These are phyloP conservation scores for Myiothlypis coronata DNA, from an alignment of 2,797 vertebrate genomes.

Conservation along the genomic window DNA sequence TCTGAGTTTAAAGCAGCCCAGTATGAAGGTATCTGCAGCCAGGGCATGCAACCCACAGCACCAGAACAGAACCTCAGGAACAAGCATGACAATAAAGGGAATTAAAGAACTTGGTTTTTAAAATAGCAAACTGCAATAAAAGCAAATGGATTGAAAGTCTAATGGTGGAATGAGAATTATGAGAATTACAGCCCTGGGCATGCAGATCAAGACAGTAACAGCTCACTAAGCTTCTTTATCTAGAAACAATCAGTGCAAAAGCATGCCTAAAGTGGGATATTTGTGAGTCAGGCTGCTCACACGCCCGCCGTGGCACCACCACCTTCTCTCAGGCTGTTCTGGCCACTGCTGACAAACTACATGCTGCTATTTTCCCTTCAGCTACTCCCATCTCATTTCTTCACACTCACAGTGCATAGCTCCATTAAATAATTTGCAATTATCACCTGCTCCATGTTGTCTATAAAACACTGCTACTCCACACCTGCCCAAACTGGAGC, in stretches of 20 bases:
- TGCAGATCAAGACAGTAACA: slow-evolving; percentile 21
- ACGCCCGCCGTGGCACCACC: neutral
- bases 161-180: slow-evolving; percentile 22
- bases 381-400: neutral
- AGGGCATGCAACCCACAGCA: neutral
- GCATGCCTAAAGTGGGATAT: neutral
- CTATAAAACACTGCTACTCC: neutral
- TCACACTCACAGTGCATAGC: neutral
- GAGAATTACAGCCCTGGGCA: neutral
- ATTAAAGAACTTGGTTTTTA: neutral
- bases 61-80: neutral
- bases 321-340: neutral
- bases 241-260: neutral
- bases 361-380: neutral
- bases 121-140: slow-evolving; percentile 25
- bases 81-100: neutral
- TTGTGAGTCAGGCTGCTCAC: neutral
- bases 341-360: neutral
- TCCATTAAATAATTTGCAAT: neutral
- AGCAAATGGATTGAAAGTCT: neutral
- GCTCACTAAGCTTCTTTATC: neutral
- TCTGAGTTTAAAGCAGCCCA: neutral
- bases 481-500: neutral
- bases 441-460: neutral
- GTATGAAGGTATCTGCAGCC: neutral